phyloP scores from a whole-genome alignment of 2,113 vertebrate species.

The Coptodon bakossiorum region DNA sequence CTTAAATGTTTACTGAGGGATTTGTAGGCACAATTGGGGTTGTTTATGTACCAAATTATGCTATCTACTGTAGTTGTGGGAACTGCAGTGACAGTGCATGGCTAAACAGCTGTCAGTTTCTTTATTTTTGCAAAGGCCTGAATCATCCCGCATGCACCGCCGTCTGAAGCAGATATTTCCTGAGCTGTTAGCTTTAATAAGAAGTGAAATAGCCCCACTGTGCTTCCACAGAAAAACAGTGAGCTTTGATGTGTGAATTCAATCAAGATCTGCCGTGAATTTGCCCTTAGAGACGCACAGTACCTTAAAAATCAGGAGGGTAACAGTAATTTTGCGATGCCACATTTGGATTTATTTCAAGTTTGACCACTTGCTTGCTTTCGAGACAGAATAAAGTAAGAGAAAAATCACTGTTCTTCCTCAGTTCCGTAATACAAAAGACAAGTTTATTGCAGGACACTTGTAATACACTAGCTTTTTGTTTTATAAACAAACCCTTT shows the following conservation, averaged over 20 bases:
- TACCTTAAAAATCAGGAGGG: neutral
- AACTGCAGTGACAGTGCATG: neutral
- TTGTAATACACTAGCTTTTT: neutral
- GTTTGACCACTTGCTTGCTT: neutral
- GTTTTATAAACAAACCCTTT: neutral
- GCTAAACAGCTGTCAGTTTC: neutral
- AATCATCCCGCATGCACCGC: neutral
- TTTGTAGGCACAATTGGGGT: neutral
- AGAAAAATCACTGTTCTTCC: neutral
- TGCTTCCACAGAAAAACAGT: neutral
- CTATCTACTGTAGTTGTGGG: neutral
- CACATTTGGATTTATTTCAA: neutral
- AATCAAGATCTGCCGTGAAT: neutral
- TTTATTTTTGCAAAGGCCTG: neutral
- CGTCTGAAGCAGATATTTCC: neutral
- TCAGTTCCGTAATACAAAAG: accelerated
- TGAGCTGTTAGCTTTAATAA: neutral
- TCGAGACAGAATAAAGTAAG: neutral
- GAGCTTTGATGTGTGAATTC: neutral
- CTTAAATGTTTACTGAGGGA: slow-evolving; percentile 10
- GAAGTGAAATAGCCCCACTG: neutral
- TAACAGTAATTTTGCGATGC: neutral
- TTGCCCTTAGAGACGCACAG: neutral
- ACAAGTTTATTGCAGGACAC: neutral
- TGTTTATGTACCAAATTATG: slow-evolving; percentile 7